Conservation (phyloP, 2,113 vertebrate genomes). For the Dromiciops gliroides region DNA sequence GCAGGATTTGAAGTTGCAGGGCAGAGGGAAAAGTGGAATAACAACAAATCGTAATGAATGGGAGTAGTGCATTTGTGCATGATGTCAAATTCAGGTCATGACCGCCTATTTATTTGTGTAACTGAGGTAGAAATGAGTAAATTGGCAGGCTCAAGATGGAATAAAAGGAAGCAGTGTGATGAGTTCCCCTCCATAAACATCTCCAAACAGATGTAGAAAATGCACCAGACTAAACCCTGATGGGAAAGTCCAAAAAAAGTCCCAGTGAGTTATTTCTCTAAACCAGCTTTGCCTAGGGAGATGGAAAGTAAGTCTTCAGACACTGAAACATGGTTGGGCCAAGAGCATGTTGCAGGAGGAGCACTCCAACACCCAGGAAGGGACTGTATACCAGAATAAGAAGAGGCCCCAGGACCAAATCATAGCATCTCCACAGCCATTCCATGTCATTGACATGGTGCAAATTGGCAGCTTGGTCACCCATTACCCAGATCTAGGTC, state of each 20-base stretch:
- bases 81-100: not conserved
- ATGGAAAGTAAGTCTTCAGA: not conserved
- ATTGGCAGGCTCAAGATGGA: not conserved
- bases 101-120: not conserved
- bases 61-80: not conserved
- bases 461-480: not conserved
- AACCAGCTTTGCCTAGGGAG: not conserved
- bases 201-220: not conserved
- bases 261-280: not conserved
- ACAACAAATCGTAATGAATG: not conserved
- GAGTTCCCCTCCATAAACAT: not conserved
- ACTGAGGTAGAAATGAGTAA: not conserved
- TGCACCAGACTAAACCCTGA: not conserved
- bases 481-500: not conserved
- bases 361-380: not conserved
- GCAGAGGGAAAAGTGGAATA: not conserved
- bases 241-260: not conserved
- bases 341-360: not conserved
- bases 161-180: not conserved
- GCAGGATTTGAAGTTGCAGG: not conserved
- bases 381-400: not conserved
- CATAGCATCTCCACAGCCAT: not conserved
- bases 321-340: not conserved
- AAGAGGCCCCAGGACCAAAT: not conserved
- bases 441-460: not conserved